These are phyloP conservation scores for Amphiprion ocellaris DNA, from an alignment of 2,113 vertebrate species.

Conservation along the genomic window DNA sequence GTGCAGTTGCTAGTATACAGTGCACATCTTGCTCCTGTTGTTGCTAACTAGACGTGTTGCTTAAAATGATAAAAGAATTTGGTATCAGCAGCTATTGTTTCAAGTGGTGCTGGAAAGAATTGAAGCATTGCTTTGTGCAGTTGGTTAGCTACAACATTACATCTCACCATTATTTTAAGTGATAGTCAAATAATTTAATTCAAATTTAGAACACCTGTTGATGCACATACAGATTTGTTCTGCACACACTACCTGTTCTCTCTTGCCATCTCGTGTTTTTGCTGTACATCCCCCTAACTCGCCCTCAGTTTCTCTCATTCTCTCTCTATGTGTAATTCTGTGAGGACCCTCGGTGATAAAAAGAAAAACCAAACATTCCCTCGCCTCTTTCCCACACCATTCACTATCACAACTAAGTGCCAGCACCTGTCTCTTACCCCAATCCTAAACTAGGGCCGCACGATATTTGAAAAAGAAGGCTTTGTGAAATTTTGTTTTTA, in stretches of 20 bases:
- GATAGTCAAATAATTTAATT: neutral
- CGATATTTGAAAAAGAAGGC: too few relatives aligned
- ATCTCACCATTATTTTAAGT: neutral
- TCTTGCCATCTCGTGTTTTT: slow-evolving; percentile 1
- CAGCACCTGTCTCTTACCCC: too few relatives aligned
- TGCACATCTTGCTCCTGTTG: neutral
- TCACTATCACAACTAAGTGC: too few relatives aligned
- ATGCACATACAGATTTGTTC: neutral
- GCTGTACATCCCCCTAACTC: slow-evolving; percentile 5
- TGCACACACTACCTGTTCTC: neutral
- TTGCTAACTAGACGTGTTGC: neutral
- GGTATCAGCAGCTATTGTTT: neutral
- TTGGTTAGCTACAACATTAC: neutral
- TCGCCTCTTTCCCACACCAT: too few relatives aligned
- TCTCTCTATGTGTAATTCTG: neutral
- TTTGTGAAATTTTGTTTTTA: too few relatives aligned
- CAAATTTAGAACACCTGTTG: slow-evolving; percentile 12
- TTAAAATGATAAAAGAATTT: slow-evolving; percentile 7
- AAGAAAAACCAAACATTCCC: too few relatives aligned
- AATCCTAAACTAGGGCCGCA: too few relatives aligned
- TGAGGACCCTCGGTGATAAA: too few relatives aligned
- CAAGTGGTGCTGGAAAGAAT: neutral
- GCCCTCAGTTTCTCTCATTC: neutral
- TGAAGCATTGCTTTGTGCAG: neutral
- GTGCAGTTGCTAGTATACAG: neutral